Evolutionary conservation across 2,888 invertebrate genomes (phyloP), one percentile per base, ranked within the genome.

Genomic region (Fragum fragum): DNA sequence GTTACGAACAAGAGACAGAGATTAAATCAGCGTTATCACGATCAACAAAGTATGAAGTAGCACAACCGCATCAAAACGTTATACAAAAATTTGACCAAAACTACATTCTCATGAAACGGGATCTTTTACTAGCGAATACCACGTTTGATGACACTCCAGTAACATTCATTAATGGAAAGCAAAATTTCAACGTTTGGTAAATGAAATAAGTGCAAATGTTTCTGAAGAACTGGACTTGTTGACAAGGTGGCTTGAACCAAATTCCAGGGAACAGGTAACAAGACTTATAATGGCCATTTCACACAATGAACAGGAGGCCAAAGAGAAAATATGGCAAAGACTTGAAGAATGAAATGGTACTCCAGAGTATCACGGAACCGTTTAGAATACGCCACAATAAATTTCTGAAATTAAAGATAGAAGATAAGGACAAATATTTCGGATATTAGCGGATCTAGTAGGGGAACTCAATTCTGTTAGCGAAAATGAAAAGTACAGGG

Each of bases 141-240:
- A 53, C 18, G 11, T 53, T 53, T 18, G 21, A 53, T 18, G 53
- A 53, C 21, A 21, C 18, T 11, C 53, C 53, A 11, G 53, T 6
- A 53, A n/a, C 53, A 21, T 53, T 11, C 21, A n/a, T 21, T 6
- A 21, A 36, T 82, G 78, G 78, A 82, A 74, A 72, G 53, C 14
- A 18, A 74, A 66, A 23, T 82, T 82, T 55, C 18, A 18, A n/a
- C 28, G 21, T 16, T 32, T 39, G 21, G 53, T 61, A 16, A 9
- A 39, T 32, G 73, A 73, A 36, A 11, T 39, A 16, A 14, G 3
- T 3, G 39, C n/a, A 5, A 26, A 18, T 9, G 9, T 73, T 28
- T 23, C 28, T 6, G 84, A 84, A 55, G 73, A 84, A 63, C 14
- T 79, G 23, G 81, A 84, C n/a, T n/a, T n/a, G n/a, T n/a, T n/a